phyloP scores from a whole-genome alignment of 2,113 vertebrate genomes.

The Pelecanoides urinatrix region DNA sequence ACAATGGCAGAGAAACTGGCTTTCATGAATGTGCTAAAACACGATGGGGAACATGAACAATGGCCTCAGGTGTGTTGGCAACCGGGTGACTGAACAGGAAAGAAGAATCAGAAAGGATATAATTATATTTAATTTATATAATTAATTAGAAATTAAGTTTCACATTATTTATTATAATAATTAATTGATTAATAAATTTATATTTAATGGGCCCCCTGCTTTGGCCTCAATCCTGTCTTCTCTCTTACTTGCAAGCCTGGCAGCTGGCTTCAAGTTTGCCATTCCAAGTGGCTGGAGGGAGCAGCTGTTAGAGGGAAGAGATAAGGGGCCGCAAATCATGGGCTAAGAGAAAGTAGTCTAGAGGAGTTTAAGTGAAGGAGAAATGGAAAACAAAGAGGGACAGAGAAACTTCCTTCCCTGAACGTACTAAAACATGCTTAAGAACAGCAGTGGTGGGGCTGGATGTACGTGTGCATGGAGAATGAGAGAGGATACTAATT shows the following conservation, averaged over 20 bases:
- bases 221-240: not conserved
- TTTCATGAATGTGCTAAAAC: not conserved
- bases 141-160: not conserved
- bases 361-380: not conserved
- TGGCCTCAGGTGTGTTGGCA: not conserved
- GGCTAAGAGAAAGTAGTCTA: not conserved
- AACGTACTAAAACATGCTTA: not conserved
- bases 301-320: not conserved
- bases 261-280: not conserved
- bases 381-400: not conserved
- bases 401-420: not conserved
- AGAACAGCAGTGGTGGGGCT: not conserved
- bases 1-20: not conserved
- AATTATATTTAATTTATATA: not conserved
- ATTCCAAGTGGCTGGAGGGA: not conserved
- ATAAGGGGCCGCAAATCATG: not conserved
- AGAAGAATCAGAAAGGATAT: not conserved
- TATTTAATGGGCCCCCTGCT: not conserved
- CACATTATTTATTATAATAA: not conserved
- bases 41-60: not conserved
- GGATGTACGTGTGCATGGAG: not conserved
- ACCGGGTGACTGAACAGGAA: not conserved
- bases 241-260: not conserved
- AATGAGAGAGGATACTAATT: not conserved
- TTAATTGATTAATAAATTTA: not conserved